Conservation (phyloP, 2,797 vertebrate genomes). For the Crocodylus rhombifer region DNA sequence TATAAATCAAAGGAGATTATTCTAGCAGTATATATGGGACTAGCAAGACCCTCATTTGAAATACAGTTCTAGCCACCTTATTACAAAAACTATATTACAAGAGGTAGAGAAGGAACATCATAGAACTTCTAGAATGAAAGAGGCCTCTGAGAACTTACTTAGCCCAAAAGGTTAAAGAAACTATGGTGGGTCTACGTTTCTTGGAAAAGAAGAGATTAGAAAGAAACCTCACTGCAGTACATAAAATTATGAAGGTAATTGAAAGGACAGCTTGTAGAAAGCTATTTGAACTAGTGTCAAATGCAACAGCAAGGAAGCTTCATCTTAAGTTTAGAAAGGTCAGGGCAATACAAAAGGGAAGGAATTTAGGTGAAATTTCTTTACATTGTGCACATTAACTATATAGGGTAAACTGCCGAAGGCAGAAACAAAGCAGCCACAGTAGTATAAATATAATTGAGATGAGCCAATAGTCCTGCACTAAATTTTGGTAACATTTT, state of each 20-base stretch:
- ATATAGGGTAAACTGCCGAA: slow-evolving; percentile 65
- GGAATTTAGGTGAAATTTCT: slow-evolving; percentile 67
- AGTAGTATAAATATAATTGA: slow-evolving; percentile 27
- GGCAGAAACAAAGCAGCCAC: slow-evolving; percentile 58
- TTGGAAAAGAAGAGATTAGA: slow-evolving; percentile 10
- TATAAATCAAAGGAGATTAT: slow-evolving; percentile 63
- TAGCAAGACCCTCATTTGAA: slow-evolving; percentile 15
- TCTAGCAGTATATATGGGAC: slow-evolving; percentile 19
- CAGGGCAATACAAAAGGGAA: slow-evolving; percentile 72
- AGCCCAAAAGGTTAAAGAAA: slow-evolving; percentile 39
- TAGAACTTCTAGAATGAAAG: slow-evolving; percentile 1
- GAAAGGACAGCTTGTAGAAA: slow-evolving; percentile 66
- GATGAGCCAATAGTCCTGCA: slow-evolving; percentile 23
- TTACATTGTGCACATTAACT: slow-evolving; percentile 68
- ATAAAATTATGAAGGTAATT: slow-evolving; percentile 68
- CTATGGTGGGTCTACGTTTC: slow-evolving; percentile 36
- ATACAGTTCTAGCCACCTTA: slow-evolving; percentile 21
- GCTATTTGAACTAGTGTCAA: slow-evolving; percentile 65
- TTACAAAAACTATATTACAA: slow-evolving; percentile 24
- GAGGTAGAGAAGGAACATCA: slow-evolving; percentile 30
- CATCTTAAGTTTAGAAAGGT: slow-evolving; percentile 63
- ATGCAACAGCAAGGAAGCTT: slow-evolving; percentile 62
- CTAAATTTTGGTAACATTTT: slow-evolving; percentile 58
- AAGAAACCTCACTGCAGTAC: slow-evolving; percentile 31
- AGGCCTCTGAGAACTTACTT: slow-evolving; percentile 15